A percentile compares a stretch with the other conserved stretches of the same genome.
phyloP scores from a whole-genome alignment of 2,888 invertebrate species.

The Cephus runcator region DNA sequence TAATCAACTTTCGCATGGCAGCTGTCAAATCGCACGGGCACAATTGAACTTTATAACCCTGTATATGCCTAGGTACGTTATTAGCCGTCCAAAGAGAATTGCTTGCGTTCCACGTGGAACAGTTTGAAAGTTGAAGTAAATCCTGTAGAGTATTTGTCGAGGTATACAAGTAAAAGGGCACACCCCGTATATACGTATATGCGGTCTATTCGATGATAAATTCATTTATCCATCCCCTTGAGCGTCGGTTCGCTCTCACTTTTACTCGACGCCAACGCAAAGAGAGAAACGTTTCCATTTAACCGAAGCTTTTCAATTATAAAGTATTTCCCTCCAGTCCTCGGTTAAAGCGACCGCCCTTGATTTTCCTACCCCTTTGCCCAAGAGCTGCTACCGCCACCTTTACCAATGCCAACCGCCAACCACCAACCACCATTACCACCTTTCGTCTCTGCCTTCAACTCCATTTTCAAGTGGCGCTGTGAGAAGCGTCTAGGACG shows the following conservation, averaged over 20 bases:
- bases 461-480: constrained; percentile 11
- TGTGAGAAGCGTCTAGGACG: constrained; percentile 7
- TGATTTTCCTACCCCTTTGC: constrained; percentile 34
- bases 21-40: neutral
- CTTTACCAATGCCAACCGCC: neutral
- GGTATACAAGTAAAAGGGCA: neutral
- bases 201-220: constrained; percentile 44
- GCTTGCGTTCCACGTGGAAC: neutral
- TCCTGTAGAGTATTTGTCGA: neutral
- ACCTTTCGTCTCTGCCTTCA: neutral
- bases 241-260: constrained; percentile 34
- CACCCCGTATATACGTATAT: constrained; percentile 4
- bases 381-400: neutral
- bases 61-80: neutral
- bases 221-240: constrained; percentile 42
- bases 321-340: constrained; percentile 45
- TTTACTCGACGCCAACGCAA: constrained; percentile 37
- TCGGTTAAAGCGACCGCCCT: constrained; percentile 25
- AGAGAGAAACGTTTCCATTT: constrained; percentile 51
- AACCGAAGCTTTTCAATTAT: constrained; percentile 59
- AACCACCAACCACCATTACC: neutral
- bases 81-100: neutral
- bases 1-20: neutral
- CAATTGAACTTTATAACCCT: neutral
- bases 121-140: neutral